Evolutionary conservation across 2,797 vertebrate species (phyloP).

Genomic region (Oreochromis mossambicus): DNA sequence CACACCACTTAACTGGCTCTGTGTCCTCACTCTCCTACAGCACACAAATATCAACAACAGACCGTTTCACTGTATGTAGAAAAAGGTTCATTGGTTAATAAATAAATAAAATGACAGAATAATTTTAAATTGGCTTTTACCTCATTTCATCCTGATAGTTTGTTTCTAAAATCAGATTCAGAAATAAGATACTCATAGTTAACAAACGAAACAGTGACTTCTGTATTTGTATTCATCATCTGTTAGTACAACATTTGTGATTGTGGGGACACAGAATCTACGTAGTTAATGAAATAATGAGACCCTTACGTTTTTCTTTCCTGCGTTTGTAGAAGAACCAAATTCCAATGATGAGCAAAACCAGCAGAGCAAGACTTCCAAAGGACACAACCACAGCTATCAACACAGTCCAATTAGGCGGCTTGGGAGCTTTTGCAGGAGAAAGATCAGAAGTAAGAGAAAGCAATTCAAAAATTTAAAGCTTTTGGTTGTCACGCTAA

Average conservation of each 20-base stretch:
- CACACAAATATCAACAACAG: neutral
- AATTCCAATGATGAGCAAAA: conserved; percentile 66
- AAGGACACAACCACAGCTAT: conserved; percentile 70
- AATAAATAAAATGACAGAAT: neutral
- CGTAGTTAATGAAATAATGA: neutral
- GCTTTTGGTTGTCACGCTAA: neutral
- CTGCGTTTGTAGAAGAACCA: conserved; percentile 66
- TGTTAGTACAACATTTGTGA: neutral
- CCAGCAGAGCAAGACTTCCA: conserved; percentile 61
- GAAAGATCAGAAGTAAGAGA: neutral
- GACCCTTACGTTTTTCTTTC: conserved; percentile 61
- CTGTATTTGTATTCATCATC: neutral
- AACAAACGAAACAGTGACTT: neutral
- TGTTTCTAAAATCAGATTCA: conserved; percentile 46
- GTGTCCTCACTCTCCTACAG: conserved; percentile 50
- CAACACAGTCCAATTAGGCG: conserved; percentile 70
- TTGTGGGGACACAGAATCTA: neutral
- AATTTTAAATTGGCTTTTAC: conserved; percentile 28
- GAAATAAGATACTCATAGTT: neutral
- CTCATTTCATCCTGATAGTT: conserved; percentile 66
- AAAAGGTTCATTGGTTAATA: neutral
- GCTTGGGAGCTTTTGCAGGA: conserved; percentile 36
- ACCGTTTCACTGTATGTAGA: neutral
- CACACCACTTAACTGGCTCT: conserved; percentile 29
- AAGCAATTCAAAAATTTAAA: neutral